These are phyloP conservation scores for Galbula dea DNA, from an alignment of 2,113 vertebrate species.

Conservation along the genomic window DNA sequence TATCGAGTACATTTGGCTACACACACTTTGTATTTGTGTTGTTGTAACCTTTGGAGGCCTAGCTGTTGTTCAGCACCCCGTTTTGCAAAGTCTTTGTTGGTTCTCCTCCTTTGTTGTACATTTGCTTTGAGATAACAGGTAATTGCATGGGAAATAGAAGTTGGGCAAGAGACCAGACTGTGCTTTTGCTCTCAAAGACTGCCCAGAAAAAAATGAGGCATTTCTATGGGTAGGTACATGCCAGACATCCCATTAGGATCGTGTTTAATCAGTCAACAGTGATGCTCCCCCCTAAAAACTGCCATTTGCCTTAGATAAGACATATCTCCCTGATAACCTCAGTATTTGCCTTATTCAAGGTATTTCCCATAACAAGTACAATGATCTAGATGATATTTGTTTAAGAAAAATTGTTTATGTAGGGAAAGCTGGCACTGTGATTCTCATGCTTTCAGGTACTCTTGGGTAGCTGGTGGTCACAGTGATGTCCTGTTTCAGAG, in stretches of 20 bases:
- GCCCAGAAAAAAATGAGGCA: background rate
- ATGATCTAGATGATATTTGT: constrained; percentile 23
- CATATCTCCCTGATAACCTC: constrained; percentile 59
- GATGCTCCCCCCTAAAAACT: constrained; percentile 40
- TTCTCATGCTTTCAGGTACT: background rate
- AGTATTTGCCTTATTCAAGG: constrained; percentile 47
- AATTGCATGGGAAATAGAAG: constrained; percentile 18
- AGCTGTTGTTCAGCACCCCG: background rate
- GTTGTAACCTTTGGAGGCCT: background rate
- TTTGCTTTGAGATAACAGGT: constrained; percentile 34
- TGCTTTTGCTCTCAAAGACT: background rate
- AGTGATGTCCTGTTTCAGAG: background rate
- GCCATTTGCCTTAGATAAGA: constrained; percentile 39
- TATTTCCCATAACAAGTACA: background rate
- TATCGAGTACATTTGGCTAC: fast-evolving
- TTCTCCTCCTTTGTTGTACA: background rate
- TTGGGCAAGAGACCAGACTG: background rate
- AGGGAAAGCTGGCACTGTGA: background rate
- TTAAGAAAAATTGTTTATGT: constrained; percentile 34
- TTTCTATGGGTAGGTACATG: constrained; percentile 13
- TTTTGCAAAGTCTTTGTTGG: background rate
- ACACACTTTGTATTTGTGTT: background rate
- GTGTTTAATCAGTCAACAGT: constrained; percentile 15
- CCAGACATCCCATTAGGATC: constrained; percentile 15
- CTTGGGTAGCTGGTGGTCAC: fast-evolving